Base-by-base conservation (phyloP, 2,888 invertebrate species). In the Athetis lepigone region DNA sequence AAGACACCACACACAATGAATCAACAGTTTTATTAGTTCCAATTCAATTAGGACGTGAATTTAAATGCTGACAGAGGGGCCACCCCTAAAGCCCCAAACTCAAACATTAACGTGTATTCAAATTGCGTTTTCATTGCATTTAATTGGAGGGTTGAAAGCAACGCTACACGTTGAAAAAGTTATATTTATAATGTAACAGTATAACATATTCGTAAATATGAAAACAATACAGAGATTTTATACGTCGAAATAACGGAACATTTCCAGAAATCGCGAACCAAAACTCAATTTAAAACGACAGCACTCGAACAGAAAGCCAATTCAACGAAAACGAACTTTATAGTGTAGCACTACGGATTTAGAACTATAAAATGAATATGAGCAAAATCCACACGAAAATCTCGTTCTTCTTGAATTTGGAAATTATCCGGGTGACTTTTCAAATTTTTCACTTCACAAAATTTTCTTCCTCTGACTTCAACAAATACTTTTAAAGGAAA, bases 91-190 rank as follows among this genome's bases (percentile, higher is more conserved):
- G 55, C 49, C 64, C 77, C 64, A 71, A 62, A 72, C 33, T 76
- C 56, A 60, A 60, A 64, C 64, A 62, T 66, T 59, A 64, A 52
- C 40, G 45, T 56, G 54, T 75, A 70, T 58, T 65, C 55, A 55
- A 79, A 77, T 79, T 68, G 71, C 68, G 77, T 70, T 80, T 75
- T 75, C 70, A 75, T 71, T 50, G 62, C 63, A 64, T 67, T 73
- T 67, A 68, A 68, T 73, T 75, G 69, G 68, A 60, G 65, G 67
- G 49, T 59, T 70, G 71, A 66, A 74, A 63, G 73, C 47, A 58
- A 57, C 51, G 55, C 39, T 29, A 52, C 49, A 52, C 46, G 33
- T 25, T 42, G 23, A 60, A 55, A 60, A 61, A 68, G 36, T 13
- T 37, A 65, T 29, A 8, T 63, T 67, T 36, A 23, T 21, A 54